A percentile compares a stretch with the other conserved stretches of the same genome.
These are phyloP conservation scores for Druceiella hillmani DNA, from an alignment of 2,888 invertebrate species.

Conservation along the genomic window DNA sequence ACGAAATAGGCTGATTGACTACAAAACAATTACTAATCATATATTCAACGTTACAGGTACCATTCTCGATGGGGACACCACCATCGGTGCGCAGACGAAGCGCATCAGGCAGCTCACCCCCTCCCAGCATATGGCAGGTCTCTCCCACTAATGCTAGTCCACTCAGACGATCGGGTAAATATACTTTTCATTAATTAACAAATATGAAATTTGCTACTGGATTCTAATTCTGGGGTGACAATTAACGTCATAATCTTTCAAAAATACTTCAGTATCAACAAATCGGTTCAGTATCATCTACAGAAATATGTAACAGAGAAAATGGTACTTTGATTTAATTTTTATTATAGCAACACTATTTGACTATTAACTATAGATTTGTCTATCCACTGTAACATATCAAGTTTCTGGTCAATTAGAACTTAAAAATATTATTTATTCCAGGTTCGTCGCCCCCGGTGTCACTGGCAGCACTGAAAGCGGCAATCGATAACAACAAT, in stretches of 20 bases:
- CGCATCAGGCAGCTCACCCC: constrained; percentile 63
- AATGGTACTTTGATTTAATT: too few species aligned
- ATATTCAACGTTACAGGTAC: constrained; percentile 48
- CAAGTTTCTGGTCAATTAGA: background rate
- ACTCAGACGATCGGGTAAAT: constrained; percentile 57
- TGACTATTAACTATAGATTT: background rate
- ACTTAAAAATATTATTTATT: constrained; percentile 1
- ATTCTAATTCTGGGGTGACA: too few species aligned
- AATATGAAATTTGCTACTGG: too few species aligned
- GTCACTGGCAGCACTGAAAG: constrained; percentile 39
- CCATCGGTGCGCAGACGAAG: constrained; percentile 64
- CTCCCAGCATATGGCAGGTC: constrained; percentile 79
- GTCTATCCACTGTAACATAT: background rate
- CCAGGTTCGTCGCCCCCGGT: constrained; percentile 36
- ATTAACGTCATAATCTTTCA: too few species aligned
- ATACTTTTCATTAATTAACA: background rate
- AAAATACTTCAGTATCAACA: too few species aligned
- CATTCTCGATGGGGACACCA: constrained; percentile 83
- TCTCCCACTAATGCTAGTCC: constrained; percentile 75
- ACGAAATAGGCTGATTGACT: too few species aligned
- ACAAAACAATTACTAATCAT: too few species aligned
- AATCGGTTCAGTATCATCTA: too few species aligned
- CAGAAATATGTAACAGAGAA: too few species aligned
- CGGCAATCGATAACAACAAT: constrained; percentile 59
- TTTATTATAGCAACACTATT: too few species aligned